Conservation (phyloP, 2,113 vertebrate species). For the Bungarus multicinctus region DNA sequence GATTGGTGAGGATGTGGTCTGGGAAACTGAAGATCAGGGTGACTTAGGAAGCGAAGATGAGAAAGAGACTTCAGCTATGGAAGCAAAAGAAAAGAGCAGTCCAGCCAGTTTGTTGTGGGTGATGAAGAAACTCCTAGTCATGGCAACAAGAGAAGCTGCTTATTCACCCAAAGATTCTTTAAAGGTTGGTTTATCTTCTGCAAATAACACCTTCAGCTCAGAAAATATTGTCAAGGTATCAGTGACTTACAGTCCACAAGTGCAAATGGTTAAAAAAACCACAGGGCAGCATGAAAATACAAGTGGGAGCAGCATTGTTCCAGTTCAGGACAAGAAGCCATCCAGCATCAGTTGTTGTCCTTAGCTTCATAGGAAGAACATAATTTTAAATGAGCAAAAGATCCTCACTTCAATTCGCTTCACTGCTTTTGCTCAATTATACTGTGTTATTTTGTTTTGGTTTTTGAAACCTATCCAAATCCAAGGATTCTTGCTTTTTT, state of each 20-base stretch:
- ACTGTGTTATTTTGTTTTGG: background rate
- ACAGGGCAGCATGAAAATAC: background rate
- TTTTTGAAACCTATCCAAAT: background rate
- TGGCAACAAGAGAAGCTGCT: constrained; percentile 89
- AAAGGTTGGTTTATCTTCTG: constrained; percentile 74
- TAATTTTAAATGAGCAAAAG: background rate
- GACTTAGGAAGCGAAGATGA: constrained; percentile 31
- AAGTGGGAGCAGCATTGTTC: background rate
- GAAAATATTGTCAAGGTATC: background rate
- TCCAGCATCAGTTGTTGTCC: background rate
- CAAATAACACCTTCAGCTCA: background rate
- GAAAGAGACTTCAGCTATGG: constrained; percentile 9
- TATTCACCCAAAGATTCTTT: constrained; percentile 83
- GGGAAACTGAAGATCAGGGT: constrained; percentile 36
- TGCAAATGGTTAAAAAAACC: background rate
- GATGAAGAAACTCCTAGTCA: constrained; percentile 83
- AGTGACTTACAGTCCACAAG: background rate
- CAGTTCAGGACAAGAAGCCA: background rate
- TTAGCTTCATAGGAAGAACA: background rate
- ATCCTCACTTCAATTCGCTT: background rate
- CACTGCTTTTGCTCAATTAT: background rate
- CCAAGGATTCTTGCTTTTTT: background rate
- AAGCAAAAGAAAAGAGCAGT: constrained; percentile 52
- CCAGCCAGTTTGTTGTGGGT: constrained; percentile 85
- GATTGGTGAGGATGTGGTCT: background rate